phyloP scores from a whole-genome alignment of 1,140 invertebrate species.

The Atta colombica region DNA sequence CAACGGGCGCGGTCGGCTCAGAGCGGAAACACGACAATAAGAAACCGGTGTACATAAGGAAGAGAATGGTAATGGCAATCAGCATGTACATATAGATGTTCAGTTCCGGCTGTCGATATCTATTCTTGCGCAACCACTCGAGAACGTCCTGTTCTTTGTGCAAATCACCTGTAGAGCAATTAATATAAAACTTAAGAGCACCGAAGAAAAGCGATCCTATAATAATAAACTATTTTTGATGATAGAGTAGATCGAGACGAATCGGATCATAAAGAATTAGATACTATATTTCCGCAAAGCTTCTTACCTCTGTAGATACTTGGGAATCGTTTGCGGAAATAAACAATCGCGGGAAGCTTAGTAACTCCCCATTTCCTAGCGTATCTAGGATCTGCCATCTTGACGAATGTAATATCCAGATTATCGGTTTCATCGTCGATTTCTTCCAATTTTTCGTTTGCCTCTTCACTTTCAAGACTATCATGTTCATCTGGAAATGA shows the following conservation, averaged over 20 bases:
- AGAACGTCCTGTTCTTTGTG: constrained; percentile 95
- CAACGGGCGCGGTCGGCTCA: constrained; percentile 86
- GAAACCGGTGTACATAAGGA: constrained; percentile 96
- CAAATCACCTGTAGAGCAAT: constrained; percentile 89
- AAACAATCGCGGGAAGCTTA: constrained; percentile 96
- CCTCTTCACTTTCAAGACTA: constrained; percentile 92
- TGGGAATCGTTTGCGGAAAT: constrained; percentile 97
- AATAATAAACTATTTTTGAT: background rate
- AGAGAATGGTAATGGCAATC: constrained; percentile 93
- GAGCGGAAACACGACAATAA: constrained; percentile 95
- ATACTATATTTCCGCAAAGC: no score
- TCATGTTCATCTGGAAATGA: constrained; percentile 91
- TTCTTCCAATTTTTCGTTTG: constrained; percentile 94
- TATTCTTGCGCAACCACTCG: constrained; percentile 97
- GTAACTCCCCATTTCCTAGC: constrained; percentile 98
- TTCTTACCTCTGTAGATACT: constrained; percentile 95
- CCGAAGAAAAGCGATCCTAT: background rate
- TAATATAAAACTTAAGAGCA: background rate
- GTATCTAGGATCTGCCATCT: constrained; percentile 96
- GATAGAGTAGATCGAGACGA: background rate
- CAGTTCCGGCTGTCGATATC: constrained; percentile 96
- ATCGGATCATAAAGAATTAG: no score
- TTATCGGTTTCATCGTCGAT: constrained; percentile 98
- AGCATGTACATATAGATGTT: constrained; percentile 98
- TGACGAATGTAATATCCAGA: constrained; percentile 97